Base-by-base conservation (phyloP, 2,797 vertebrate species). In the Cossypha caffra region DNA sequence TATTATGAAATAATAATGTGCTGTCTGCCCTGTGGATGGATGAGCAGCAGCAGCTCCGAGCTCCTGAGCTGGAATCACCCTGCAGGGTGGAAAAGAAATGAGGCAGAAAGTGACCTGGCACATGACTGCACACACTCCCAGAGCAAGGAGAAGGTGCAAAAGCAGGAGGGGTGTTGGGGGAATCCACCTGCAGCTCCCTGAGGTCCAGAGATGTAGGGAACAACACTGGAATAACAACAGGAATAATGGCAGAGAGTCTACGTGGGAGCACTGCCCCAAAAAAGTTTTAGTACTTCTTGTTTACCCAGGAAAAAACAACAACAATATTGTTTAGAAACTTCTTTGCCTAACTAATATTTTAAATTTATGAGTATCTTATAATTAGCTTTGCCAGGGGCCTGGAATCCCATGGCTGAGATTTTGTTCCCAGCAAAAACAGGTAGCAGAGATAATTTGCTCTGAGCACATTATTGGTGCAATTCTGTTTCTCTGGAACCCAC, bases 31-130 rank as follows among this genome's bases (percentile, higher is more conserved):
- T 12, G 11, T 16, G n/a, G 3, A 3, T 5, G 63, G 63, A 3
- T 59, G 58, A 74, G 38, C 73, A 89, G 73, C 43, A 84, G 77
- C 87, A 91, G 84, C 90, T 81, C 80, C 11, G 9, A 77, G 47
- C 28, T 23, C 54, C 64, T 2, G 4, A 3, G 84, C 87, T 26
- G 85, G 78, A 59, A 82, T 73, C 67, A 16, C 78, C 15, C 6
- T 1, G 43, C 42, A 66, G 61, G 75, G 5, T 50, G 86, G 45
- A 23, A 26, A 68, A 67, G 66, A 81, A 88, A 88, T n/a, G 88
- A 93, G 82, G 86, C 85, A 90, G 83, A 61, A 86, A 90, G 64
- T 28, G 42, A 29, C 88, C 78, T 33, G 69, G 55, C 92, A 50
- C 33, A 29, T 7, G 51, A 50, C 28, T 83, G 38, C 4, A 1